A percentile compares a stretch with the other conserved stretches of the same genome.
phyloP scores from a whole-genome alignment of 2,113 vertebrate genomes.

The Cyanoderma ruficeps region DNA sequence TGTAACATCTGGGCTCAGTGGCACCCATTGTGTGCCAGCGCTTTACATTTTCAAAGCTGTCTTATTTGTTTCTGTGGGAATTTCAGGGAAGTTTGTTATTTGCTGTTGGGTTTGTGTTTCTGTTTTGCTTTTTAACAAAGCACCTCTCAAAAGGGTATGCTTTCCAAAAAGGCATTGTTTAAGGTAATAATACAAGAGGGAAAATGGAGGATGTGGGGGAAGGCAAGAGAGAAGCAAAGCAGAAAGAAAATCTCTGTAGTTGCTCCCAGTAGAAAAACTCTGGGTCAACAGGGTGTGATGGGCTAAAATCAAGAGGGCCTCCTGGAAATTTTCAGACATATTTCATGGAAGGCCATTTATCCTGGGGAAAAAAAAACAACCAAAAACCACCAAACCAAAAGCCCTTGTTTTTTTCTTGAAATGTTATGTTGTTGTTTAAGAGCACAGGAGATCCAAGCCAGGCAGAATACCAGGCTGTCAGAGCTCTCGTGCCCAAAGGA shows the following conservation, averaged over 20 bases:
- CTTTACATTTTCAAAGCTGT: slow-evolving; percentile 32
- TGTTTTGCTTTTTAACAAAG: slow-evolving; percentile 49
- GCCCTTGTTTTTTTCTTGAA: neutral
- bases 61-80: slow-evolving; percentile 44
- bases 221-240: neutral
- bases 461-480: neutral
- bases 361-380: neutral
- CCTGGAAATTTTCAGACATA: neutral
- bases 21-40: neutral
- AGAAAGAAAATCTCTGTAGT: neutral
- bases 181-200: slow-evolving; percentile 31
- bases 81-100: neutral
- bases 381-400: too few species aligned
- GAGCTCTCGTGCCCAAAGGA: neutral
- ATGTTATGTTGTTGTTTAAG: neutral
- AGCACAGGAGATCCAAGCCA: neutral
- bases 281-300: neutral
- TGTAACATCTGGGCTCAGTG: neutral
- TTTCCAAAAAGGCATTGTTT: slow-evolving; percentile 51
- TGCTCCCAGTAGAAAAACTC: neutral
- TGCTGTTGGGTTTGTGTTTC: neutral
- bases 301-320: neutral
- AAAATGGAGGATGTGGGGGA: neutral
- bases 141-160: neutral
- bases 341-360: neutral